A percentile compares a stretch with the other conserved stretches of the same genome.
Conservation (phyloP, 2,888 invertebrate species). For the Clistopyga incitator region DNA sequence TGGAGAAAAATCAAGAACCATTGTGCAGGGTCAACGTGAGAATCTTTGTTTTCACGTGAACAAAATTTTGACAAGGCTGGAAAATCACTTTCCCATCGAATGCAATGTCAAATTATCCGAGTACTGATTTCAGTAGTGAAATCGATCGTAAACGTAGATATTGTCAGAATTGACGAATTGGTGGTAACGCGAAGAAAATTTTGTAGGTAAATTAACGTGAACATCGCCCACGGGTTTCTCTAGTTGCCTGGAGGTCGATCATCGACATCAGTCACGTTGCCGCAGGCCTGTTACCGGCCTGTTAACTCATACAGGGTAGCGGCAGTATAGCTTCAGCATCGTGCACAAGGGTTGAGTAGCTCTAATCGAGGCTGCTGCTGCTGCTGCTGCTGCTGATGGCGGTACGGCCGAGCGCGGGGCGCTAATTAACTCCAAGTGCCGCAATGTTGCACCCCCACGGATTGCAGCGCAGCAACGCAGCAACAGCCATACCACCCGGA, state of each 20-base stretch:
- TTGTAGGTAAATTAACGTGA: conserved; percentile 22
- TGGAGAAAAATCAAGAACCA: too few species aligned
- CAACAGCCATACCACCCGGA: conserved; percentile 20
- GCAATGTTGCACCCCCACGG: conserved; percentile 60
- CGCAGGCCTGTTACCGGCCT: conserved; percentile 35
- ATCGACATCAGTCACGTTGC: conserved; percentile 45
- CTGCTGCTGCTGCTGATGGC: conserved; percentile 51
- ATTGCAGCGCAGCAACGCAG: conserved; percentile 39
- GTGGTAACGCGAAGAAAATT: background rate
- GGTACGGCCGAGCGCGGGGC: conserved; percentile 41
- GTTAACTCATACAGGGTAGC: conserved; percentile 23
- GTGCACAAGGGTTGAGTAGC: conserved; percentile 48
- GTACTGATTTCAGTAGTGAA: too few species aligned
- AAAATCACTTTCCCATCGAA: too few species aligned
- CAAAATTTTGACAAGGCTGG: too few species aligned
- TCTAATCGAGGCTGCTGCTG: conserved; percentile 60
- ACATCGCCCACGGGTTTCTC: conserved; percentile 11
- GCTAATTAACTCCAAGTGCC: conserved; percentile 65
- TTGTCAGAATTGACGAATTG: background rate
- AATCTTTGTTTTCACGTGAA: too few species aligned
- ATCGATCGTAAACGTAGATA: too few species aligned
- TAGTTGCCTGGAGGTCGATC: conserved; percentile 43
- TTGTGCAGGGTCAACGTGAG: too few species aligned
- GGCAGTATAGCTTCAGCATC: conserved; percentile 33
- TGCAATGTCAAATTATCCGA: too few species aligned